Evolutionary conservation across 2,797 vertebrate species (phyloP).

Genomic region (Silurus aristotelis): DNA sequence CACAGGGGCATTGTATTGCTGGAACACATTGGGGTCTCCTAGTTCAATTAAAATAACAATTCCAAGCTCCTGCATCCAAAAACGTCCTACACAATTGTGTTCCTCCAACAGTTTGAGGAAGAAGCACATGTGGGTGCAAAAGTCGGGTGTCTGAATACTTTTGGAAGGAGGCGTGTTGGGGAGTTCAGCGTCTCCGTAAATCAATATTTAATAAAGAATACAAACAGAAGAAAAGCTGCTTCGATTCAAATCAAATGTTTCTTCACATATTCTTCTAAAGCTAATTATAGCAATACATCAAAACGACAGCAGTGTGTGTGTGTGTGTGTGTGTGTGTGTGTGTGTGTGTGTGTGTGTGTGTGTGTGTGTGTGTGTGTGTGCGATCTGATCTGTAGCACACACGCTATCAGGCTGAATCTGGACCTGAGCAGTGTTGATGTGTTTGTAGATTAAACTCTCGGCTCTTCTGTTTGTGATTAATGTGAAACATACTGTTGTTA

Average conservation of each 20-base stretch:
- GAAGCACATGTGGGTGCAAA: too few species aligned
- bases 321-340: not conserved
- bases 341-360: constrained; percentile 22
- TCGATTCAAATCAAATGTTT: not conserved
- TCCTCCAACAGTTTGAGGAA: too few species aligned
- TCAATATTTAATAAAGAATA: constrained; percentile 20
- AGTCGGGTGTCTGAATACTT: too few species aligned
- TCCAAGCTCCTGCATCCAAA: too few species aligned
- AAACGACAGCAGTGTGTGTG: not conserved
- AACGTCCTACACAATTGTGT: too few species aligned
- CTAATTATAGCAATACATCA: constrained; percentile 19
- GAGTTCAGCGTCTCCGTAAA: not conserved
- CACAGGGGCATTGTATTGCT: too few species aligned
- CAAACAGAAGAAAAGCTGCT: not conserved
- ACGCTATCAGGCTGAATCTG: constrained; percentile 6
- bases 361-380: constrained; percentile 13
- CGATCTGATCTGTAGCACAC: constrained; percentile 2
- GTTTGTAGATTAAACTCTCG: constrained; percentile 1
- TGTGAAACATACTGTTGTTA: not conserved
- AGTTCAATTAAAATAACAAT: too few species aligned
- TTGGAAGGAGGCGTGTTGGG: too few species aligned
- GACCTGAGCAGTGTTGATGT: not conserved
- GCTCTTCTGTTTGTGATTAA: not conserved
- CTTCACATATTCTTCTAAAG: constrained; percentile 4
- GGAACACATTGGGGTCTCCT: too few species aligned